Evolutionary conservation across 2,113 vertebrate genomes (phyloP), one percentile per base, ranked within the genome.

Genomic region (Glareola pratincola): DNA sequence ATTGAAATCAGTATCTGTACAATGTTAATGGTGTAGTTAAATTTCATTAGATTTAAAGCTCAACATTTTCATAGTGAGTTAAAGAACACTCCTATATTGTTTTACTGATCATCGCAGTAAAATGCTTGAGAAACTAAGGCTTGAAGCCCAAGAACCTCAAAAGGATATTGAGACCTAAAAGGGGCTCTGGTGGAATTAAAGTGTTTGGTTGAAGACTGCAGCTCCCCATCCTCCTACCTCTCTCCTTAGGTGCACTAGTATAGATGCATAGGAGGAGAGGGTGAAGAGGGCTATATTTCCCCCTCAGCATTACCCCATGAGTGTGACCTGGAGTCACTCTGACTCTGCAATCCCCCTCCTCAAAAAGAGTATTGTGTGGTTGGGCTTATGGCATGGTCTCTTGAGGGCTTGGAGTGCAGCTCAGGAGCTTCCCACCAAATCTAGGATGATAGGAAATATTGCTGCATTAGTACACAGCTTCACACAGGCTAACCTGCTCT

Each of bases 11-110:
- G 26, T 78, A 62, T 39, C 81, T 95, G 71, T 86, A 91, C 80
- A 85, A 76, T 51, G 75, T 91, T 92, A 97, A 96, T 74, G 51
- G 60, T 64, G 68, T 85, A 95, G 97, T 98, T 97, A 96, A 97
- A 92, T 94, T 76, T 96, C 93, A 90, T 95, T 96, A 96, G 86
- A 97, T 96, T 95, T 96, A 95, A 97, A 95, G 72, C 90, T 92
- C 84, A 93, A 23, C 60, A 62, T 95, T 97, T 96, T 91, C 94
- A 87, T 12, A 90, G 68, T 68, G 82, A 74, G 47, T 94, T 88
- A 88, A 92, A 87, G 90, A 95, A 84, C 63, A 68, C 85, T 89
- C 67, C 45, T 92, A 8, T 90, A 79, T 81, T 74, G 37, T 83
- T 87, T 90, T 68, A 89, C 85, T 85, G 71, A 84, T 93, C 53